These are phyloP conservation scores for Sinohyriopsis cumingii DNA, from an alignment of 2,888 invertebrate genomes.

Conservation along the genomic window DNA sequence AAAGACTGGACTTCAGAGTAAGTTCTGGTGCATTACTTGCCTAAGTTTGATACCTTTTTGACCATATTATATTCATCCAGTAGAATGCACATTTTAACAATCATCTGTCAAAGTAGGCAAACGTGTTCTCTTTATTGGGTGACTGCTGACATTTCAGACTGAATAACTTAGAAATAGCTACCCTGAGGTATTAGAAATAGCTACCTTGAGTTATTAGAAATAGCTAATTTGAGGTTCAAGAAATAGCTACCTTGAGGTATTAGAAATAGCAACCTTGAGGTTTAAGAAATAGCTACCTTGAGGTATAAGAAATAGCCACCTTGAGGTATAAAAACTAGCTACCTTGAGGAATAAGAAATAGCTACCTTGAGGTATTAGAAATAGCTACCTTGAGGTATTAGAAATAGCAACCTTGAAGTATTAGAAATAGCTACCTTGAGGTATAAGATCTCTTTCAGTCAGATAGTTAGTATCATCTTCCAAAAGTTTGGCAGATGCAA, in stretches of 20 bases:
- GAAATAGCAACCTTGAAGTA: slow-evolving; percentile 32
- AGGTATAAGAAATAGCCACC: slow-evolving; percentile 33
- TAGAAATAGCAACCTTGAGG: no score
- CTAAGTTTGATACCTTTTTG: no score
- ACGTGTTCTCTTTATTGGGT: no score
- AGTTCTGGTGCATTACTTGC: no score
- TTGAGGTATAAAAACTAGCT: slow-evolving; percentile 34
- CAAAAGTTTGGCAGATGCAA: no score
- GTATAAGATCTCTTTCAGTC: slow-evolving; percentile 48
- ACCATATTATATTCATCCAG: no score
- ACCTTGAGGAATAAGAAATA: slow-evolving; percentile 39
- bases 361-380: slow-evolving; percentile 36
- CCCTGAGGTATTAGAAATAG: slow-evolving; percentile 37
- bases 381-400: slow-evolving; percentile 35
- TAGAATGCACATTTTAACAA: no score
- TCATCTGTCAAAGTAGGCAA: no score
- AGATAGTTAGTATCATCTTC: slow-evolving; percentile 26
- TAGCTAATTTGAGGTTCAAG: no score
- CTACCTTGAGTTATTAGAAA: slow-evolving; percentile 37
- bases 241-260: slow-evolving; percentile 34
- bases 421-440: slow-evolving; percentile 18
- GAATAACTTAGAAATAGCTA: neutral
- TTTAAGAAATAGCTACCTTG: slow-evolving; percentile 26
- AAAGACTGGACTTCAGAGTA: no score
- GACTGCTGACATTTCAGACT: no score